Evolutionary conservation across 1,140 invertebrate genomes (phyloP).

Genomic region (Drosophila gunungcola): DNA sequence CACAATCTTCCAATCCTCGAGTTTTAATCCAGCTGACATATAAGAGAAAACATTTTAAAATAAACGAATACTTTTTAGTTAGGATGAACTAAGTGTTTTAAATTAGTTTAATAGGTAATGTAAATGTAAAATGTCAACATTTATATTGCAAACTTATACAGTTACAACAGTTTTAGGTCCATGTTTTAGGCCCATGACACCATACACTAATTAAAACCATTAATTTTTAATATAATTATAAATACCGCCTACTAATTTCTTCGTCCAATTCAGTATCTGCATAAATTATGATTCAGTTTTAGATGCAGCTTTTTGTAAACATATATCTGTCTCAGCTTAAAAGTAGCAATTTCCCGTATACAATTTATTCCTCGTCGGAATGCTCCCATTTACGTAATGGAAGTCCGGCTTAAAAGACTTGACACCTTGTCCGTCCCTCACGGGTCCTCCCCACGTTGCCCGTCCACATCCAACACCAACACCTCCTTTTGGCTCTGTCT

Average conservation of each 20-base stretch:
- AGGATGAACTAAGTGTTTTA: too few species aligned
- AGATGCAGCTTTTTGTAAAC: constrained; percentile 7
- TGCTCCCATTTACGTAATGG: constrained; percentile 25
- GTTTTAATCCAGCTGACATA: too few species aligned
- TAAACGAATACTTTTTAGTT: too few species aligned
- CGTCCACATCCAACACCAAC: background rate
- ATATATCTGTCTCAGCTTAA: constrained; percentile 18
- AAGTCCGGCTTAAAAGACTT: constrained; percentile 33
- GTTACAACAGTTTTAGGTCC: too few species aligned
- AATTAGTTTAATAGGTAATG: too few species aligned
- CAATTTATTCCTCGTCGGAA: constrained; percentile 21
- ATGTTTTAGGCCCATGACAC: too few species aligned
- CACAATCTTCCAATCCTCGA: too few species aligned
- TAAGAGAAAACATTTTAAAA: too few species aligned
- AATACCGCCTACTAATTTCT: background rate
- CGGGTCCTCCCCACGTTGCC: background rate
- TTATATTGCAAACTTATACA: too few species aligned
- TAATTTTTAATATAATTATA: background rate
- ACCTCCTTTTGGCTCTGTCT: background rate
- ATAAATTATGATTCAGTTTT: background rate
- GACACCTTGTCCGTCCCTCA: constrained; percentile 35
- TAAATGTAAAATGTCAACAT: too few species aligned
- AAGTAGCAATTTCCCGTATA: constrained; percentile 8
- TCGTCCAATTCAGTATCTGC: background rate
- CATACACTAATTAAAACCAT: too few species aligned